Evolutionary conservation across 2,888 invertebrate genomes (phyloP), one percentile per base, ranked within the genome.

Genomic region (Watsonalla binaria): DNA sequence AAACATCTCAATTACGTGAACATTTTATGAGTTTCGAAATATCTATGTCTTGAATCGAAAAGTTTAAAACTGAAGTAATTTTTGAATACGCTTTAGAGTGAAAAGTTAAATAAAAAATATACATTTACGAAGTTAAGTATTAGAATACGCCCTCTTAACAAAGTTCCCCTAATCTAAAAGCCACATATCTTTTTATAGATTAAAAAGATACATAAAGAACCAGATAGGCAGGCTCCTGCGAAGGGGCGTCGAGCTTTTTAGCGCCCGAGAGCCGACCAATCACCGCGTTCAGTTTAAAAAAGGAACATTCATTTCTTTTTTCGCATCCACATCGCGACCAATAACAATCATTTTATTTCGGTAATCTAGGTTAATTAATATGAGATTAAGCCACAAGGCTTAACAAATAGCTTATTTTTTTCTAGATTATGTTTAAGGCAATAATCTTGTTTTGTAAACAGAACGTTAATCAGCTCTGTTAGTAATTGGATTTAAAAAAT

Each of bases 241-340:
- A 70, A 80, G 84, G 86, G 86, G 89, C 85, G 85, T 76, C 54
- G 63, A 75, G 75, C 82, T 87, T 90, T 88, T 89, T 89, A 75
- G 74, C 70, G 63, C 65, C 66, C 56, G 33, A 8, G 63, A 54
- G 56, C 56, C 73, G 70, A 62, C 90, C 90, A 90, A 90, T 90
- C 63, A 70, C 72, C 58, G 68, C 56, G 60, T 59, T 49, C 60
- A 65, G 70, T 70, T 76, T 82, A 84, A 86, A 86, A 88, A 89
- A 80, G 78, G 77, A 80, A 72, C 61, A 62, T 55, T 63, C 61
- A 70, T 70, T 62, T 76, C 74, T 81, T 78, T 79, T 73, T 62
- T 56, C 50, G 54, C 47, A 54, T 58, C 57, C 54, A 57, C 53
- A 6, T 37, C 39, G 50, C 66, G 60, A 55, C 78, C 79, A 80